Percentiles rank a stretch among this genome's conserved stretches.
phyloP scores from a whole-genome alignment of 1,140 invertebrate species.

The Dinoponera quadriceps region DNA sequence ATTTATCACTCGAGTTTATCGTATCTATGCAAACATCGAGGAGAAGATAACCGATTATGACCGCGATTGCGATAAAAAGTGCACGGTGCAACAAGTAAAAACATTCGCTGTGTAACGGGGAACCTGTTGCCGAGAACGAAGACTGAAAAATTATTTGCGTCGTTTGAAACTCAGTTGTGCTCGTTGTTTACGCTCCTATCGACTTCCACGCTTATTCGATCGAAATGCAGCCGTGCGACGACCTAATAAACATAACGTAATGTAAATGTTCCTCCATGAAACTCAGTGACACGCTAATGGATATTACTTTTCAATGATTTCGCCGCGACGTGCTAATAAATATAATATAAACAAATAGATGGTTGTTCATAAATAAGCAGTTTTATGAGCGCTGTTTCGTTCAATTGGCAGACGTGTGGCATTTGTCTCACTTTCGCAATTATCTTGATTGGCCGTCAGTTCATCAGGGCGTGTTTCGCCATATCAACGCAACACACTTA shows the following conservation, averaged over 20 bases:
- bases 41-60: neutral
- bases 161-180: neutral
- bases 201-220: neutral
- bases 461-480: neutral
- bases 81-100: conserved; percentile 24
- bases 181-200: neutral
- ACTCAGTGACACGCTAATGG: neutral
- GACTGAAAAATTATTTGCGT: conserved; percentile 8
- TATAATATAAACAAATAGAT: neutral
- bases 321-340: neutral
- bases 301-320: neutral
- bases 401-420: neutral
- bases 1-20: no score
- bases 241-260: no score
- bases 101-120: conserved; percentile 10
- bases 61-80: conserved; percentile 13
- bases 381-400: neutral
- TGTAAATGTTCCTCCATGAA: no score
- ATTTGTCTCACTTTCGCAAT: neutral
- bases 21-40: no score
- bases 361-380: neutral
- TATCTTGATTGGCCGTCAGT: neutral
- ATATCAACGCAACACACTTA: neutral
- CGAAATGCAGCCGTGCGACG: neutral
- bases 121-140: conserved; percentile 29